Evolutionary conservation across 92 coral and sea anemone species (phyloP), one percentile per base, ranked within the genome.

Genomic region (Montipora capitata): DNA sequence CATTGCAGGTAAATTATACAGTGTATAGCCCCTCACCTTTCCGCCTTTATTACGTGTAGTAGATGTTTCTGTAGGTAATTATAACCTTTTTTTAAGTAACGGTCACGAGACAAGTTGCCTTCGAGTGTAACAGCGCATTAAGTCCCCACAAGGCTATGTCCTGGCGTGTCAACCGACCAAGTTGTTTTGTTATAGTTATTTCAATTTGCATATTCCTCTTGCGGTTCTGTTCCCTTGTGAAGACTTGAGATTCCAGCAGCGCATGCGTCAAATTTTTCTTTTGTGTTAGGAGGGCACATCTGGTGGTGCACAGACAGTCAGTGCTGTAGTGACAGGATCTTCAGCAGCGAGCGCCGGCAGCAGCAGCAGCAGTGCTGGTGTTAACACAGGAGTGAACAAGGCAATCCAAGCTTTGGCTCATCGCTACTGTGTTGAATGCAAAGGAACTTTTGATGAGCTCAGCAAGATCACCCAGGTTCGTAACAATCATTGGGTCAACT

Each of bases 391-490:
- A 66, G 99, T 97, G 51, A 95, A 97, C 87, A 97, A 97, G 77
- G 95, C 98, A 49, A 97, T 97, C 78, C 99, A 97, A 49, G 96
- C 99, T 39, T 75, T 97, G 40, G 99, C 99, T 79, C 98, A 97
- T 77, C 98, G 99, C 77, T 97, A 97, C 74, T 95, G 99, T 84
- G 94, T 96, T 40, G 99, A 97, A 68, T 97, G 99, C 77, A 97
- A 95, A 79, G 95, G 96, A 35, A 97, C 89, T 51, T 97, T 97
- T 88, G 99, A 97, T 78, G 99, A 97, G 62, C 96, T 97, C 68
- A 97, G 99, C 92, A 97, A 97, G 93, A 97, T 97, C 81, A 95
- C 94, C 4, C 99, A 97, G 97, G 99, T 95, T 59, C 44, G 85
- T 17, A 43, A 44, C 66, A 51, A 11, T 8, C 20, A 64, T 6